Percentiles rank a stretch among this genome's conserved stretches.
These are phyloP conservation scores for Panulirus ornatus DNA, from an alignment of 1,140 invertebrate species.

Conservation along the genomic window DNA sequence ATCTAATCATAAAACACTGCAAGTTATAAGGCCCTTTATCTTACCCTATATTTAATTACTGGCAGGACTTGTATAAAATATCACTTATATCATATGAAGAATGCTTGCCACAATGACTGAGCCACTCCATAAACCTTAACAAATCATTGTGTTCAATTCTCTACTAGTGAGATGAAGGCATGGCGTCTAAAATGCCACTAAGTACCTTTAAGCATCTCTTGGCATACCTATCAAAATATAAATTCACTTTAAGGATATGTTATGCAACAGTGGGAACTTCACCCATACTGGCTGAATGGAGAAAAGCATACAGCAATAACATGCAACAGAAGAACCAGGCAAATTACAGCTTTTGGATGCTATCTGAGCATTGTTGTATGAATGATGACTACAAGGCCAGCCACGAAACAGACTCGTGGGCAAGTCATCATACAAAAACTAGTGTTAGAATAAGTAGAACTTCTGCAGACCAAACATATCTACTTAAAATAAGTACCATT, in stretches of 20 bases:
- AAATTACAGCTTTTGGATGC: too few species aligned
- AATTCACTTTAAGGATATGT: not conserved
- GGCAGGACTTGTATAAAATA: not conserved
- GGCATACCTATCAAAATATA: conserved; percentile 6
- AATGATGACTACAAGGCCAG: too few species aligned
- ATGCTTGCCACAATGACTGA: not conserved
- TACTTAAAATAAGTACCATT: too few species aligned
- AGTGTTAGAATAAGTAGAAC: too few species aligned
- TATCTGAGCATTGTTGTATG: too few species aligned
- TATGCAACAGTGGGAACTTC: not conserved
- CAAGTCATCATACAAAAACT: too few species aligned
- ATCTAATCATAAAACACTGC: not conserved
- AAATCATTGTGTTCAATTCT: not conserved
- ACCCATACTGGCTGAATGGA: not conserved
- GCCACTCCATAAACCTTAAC: not conserved
- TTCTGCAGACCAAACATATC: too few species aligned
- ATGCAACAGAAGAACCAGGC: not conserved
- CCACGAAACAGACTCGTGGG: too few species aligned
- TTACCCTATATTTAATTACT: not conserved
- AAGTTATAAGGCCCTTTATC: not conserved
- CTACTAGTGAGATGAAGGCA: not conserved
- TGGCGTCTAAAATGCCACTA: not conserved
- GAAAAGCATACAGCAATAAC: not conserved
- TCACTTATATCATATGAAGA: not conserved
- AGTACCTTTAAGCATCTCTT: not conserved